Percentiles rank a stretch among this genome's conserved stretches.
phyloP scores from a whole-genome alignment of 2,797 vertebrate species.

The Gadopsis bispinosus region DNA sequence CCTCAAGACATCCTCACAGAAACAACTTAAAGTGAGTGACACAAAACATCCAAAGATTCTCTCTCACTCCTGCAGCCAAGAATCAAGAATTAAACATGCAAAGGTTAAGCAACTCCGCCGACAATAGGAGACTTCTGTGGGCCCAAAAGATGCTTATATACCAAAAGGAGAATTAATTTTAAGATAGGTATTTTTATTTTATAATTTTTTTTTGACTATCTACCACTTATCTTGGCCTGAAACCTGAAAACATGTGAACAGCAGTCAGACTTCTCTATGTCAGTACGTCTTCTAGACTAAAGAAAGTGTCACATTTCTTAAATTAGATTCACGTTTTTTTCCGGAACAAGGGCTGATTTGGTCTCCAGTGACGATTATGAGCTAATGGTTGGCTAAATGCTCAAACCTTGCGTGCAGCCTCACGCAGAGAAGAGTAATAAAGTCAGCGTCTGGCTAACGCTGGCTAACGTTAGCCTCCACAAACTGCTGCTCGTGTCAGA shows the following conservation, averaged over 20 bases:
- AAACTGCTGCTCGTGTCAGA: neutral
- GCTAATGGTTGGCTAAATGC: neutral
- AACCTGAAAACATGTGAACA: neutral
- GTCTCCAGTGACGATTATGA: neutral
- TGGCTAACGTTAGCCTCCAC: neutral
- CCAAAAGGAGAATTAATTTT: too few relatives aligned
- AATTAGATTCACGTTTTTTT: neutral
- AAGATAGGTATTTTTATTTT: too few relatives aligned
- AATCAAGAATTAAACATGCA: neutral
- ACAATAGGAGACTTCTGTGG: neutral
- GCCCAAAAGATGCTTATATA: too few relatives aligned
- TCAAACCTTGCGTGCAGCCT: neutral
- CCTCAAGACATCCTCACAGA: slow-evolving; percentile 3
- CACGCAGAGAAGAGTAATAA: neutral
- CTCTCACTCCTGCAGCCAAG: neutral
- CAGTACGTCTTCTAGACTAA: neutral
- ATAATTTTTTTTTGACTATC: too few relatives aligned
- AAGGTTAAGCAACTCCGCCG: neutral
- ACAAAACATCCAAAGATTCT: neutral
- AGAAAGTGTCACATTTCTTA: neutral
- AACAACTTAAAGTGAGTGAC: neutral
- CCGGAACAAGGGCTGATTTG: too few relatives aligned
- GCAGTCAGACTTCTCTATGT: neutral
- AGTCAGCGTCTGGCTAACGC: neutral
- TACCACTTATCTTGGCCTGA: neutral